Conservation (phyloP, 2,797 vertebrate genomes). For the Karalla daura region DNA sequence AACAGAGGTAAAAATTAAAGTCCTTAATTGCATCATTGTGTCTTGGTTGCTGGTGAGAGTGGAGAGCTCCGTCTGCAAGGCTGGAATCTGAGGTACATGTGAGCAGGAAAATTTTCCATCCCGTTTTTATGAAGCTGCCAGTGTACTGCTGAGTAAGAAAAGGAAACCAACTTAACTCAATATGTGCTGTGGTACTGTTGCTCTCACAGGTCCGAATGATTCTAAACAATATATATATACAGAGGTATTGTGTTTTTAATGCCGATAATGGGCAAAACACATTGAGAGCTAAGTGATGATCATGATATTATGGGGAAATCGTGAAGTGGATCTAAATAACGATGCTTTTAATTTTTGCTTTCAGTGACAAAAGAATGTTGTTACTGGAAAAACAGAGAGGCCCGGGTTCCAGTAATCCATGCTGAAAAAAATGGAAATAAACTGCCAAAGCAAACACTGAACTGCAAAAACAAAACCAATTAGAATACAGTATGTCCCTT, state of each 20-base stretch:
- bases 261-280: neutral
- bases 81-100: constrained; percentile 55
- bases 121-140: constrained; percentile 72
- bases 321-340: neutral
- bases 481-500: neutral
- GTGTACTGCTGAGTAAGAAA: constrained; percentile 59
- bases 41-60: constrained; percentile 41
- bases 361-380: constrained; percentile 30
- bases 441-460: constrained; percentile 38
- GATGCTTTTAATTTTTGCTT: neutral
- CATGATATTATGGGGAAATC: neutral
- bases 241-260: neutral
- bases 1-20: constrained; percentile 78
- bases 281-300: neutral
- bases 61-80: constrained; percentile 48
- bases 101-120: constrained; percentile 75
- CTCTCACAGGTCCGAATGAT: neutral
- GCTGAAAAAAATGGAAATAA: neutral
- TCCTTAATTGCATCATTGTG: constrained; percentile 66
- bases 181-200: constrained; percentile 61
- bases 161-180: constrained; percentile 75
- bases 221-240: neutral
- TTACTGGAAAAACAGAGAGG: constrained; percentile 24
- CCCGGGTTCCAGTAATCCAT: constrained; percentile 6
- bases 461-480: constrained; percentile 24